These are phyloP conservation scores for Hypomecis punctinalis DNA, from an alignment of 2,888 invertebrate species.

Conservation along the genomic window DNA sequence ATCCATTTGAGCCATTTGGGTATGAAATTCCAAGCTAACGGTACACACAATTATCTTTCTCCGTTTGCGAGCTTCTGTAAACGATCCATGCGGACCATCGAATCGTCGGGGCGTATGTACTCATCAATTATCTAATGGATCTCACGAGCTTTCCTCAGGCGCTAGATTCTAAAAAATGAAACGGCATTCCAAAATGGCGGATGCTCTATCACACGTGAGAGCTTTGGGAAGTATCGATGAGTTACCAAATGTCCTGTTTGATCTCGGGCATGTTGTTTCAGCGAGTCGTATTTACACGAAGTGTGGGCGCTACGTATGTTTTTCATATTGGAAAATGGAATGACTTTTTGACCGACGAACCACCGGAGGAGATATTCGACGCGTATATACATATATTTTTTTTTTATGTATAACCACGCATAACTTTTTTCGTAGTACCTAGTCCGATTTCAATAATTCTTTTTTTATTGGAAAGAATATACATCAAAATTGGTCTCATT, in stretches of 20 bases:
- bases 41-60: conserved; percentile 51
- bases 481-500: too few relatives aligned
- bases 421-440: too few relatives aligned
- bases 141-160: conserved; percentile 50
- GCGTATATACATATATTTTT: too few relatives aligned
- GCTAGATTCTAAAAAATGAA: conserved; percentile 21
- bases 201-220: conserved; percentile 4
- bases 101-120: conserved; percentile 65
- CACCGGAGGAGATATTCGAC: too few relatives aligned
- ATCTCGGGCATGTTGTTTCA: conserved; percentile 8
- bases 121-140: conserved; percentile 70
- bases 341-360: too few relatives aligned
- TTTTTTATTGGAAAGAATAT: too few relatives aligned
- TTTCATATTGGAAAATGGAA: too few relatives aligned
- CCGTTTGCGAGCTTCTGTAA: conserved; percentile 47
- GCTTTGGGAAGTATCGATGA: neutral
- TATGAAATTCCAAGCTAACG: conserved; percentile 39
- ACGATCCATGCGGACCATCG: conserved; percentile 43
- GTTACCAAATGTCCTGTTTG: conserved; percentile 8
- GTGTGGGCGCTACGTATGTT: neutral
- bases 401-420: too few relatives aligned
- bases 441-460: too few relatives aligned
- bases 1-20: conserved; percentile 31
- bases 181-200: conserved; percentile 18
- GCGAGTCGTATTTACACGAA: neutral